phyloP scores from a whole-genome alignment of 2,797 vertebrate species.

The Philypnodon macrostomus region DNA sequence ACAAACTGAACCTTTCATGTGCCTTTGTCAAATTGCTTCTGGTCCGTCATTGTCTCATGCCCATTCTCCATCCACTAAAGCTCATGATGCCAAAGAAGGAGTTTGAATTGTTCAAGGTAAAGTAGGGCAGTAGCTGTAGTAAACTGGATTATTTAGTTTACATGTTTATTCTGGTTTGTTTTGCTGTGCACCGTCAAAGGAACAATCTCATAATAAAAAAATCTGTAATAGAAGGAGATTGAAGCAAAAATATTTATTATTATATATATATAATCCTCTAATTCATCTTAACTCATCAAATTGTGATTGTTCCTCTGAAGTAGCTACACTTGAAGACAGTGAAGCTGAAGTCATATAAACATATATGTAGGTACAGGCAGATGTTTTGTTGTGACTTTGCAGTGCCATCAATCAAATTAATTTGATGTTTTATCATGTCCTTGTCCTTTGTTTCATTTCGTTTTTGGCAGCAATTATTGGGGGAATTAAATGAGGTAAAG shows the following conservation, averaged over 20 bases:
- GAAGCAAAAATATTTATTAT: no score
- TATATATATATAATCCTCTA: no score
- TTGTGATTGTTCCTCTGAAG: constrained; percentile 31
- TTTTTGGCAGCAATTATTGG: constrained; percentile 88
- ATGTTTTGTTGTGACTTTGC: constrained; percentile 29
- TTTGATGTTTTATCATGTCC: constrained; percentile 3
- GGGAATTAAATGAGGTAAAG: constrained; percentile 96
- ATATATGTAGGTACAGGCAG: background rate
- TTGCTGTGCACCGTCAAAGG: constrained; percentile 38
- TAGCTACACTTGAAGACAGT: background rate
- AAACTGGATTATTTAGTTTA: no score
- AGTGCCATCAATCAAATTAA: constrained; percentile 9
- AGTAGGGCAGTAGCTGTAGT: constrained; percentile 15
- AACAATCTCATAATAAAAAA: constrained; percentile 25
- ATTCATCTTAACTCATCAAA: no score
- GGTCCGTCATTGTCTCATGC: background rate
- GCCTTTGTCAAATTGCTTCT: no score
- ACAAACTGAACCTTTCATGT: background rate
- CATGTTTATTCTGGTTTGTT: constrained; percentile 8
- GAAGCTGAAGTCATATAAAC: background rate
- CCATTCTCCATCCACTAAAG: constrained; percentile 67
- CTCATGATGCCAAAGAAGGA: constrained; percentile 99
- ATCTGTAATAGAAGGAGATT: background rate
- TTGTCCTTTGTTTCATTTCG: constrained; percentile 61
- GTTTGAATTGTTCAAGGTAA: constrained; percentile 99